Evolutionary conservation across 2,888 invertebrate genomes (phyloP), one percentile per base, ranked within the genome.

Genomic region (Drosophila anceps): DNA sequence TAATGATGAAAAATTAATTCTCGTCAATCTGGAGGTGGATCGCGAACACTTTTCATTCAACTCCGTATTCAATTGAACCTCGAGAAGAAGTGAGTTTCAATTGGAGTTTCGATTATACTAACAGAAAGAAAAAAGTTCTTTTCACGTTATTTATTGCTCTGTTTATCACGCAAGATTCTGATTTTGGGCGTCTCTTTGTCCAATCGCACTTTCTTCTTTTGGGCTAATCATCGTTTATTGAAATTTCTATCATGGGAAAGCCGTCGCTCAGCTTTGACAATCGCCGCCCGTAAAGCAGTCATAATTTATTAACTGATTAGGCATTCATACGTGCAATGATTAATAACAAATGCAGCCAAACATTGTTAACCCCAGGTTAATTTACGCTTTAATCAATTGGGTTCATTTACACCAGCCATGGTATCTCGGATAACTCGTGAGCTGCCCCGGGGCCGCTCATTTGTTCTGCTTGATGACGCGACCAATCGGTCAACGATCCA

Each of bases 341-440:
- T 90, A 90, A 91, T 90, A 88, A 86, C 86, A 86, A 88, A 77
- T 68, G 82, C 87, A 79, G 76, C 74, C 86, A 90, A 88, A 85
- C 86, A 87, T 84, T 88, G 89, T 90, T 89, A 86, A 90, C 87
- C 87, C 69, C 72, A 82, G 87, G 90, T 86, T 86, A 88, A 88
- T 90, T 89, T 84, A 82, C 86, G 89, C 88, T 88, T 89, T 82
- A 89, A 90, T 90, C 89, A 90, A 89, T 90, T 91, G 88, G 85
- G 88, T 89, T 88, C 86, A 86, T 87, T 89, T 84, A 87, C 89
- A 89, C 88, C 84, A 79, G 63, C 64, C 51, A 55, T 31, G 33
- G 59, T 18, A 44, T 39, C 29, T 31, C 44, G 43, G 55, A 63
- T 58, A 79, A 60, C 63, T 79, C 81, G 81, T 88, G 87, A 86